Conservation (phyloP, 2,113 vertebrate genomes). For the Crotalus tigris region DNA sequence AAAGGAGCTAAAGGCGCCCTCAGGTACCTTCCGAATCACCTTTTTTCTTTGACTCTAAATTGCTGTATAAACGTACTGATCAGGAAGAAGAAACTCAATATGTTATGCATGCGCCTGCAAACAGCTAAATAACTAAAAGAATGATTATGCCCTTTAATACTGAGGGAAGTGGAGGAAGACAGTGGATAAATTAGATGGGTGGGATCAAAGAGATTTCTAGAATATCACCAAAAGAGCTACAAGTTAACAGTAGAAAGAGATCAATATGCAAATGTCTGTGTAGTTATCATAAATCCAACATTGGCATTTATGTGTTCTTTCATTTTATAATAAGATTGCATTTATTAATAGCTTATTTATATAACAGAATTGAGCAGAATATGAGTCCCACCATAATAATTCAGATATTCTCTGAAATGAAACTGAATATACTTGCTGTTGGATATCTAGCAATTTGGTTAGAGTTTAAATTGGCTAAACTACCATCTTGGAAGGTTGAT, state of each 20-base stretch:
- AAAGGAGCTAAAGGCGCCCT: background rate
- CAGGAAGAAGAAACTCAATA: background rate
- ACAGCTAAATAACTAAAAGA: background rate
- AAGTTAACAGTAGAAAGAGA: background rate
- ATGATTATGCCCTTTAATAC: background rate
- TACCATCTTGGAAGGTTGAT: background rate
- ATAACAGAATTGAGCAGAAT: background rate
- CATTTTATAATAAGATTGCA: background rate
- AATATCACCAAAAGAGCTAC: background rate
- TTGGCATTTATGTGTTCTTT: background rate
- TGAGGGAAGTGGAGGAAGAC: background rate
- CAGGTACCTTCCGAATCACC: background rate
- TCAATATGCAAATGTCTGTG: background rate
- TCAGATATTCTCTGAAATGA: background rate
- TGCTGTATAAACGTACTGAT: background rate
- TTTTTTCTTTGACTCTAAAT: background rate
- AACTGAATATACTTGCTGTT: background rate
- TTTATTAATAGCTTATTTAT: background rate
- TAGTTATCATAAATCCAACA: background rate
- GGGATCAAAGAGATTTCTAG: background rate
- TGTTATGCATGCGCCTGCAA: background rate
- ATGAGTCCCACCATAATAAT: background rate
- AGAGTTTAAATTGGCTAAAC: background rate
- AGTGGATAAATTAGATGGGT: background rate
- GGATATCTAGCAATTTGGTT: background rate